phyloP scores from a whole-genome alignment of 2,113 vertebrate genomes.

The Anser cygnoides region DNA sequence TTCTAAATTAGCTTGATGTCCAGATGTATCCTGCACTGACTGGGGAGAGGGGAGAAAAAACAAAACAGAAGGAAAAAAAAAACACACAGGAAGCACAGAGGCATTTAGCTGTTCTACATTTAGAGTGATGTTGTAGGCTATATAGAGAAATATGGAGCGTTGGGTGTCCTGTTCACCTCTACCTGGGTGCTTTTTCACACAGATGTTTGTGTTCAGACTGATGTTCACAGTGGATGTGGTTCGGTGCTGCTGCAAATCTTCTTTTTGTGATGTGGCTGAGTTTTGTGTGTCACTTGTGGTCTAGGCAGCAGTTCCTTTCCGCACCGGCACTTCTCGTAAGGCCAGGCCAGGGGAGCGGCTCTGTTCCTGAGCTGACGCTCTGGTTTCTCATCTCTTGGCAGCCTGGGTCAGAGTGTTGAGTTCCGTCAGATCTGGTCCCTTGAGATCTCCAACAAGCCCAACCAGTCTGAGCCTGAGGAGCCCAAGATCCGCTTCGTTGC shows the following conservation, averaged over 20 bases:
- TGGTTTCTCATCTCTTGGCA: slow-evolving; percentile 61
- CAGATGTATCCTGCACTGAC: background rate
- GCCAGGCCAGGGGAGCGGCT: background rate
- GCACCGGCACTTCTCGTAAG: accelerated
- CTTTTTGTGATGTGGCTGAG: background rate
- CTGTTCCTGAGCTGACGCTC: background rate
- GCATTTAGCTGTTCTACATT: background rate
- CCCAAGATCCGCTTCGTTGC: slow-evolving; percentile 94
- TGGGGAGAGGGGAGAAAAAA: background rate
- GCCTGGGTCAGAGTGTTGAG: slow-evolving; percentile 92
- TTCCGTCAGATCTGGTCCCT: slow-evolving; percentile 91
- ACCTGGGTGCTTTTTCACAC: background rate
- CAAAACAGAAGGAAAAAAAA: background rate
- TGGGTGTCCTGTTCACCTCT: background rate
- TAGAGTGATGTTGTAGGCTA: accelerated
- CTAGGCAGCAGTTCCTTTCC: background rate
- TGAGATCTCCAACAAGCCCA: slow-evolving; percentile 94
- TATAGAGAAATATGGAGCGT: accelerated
- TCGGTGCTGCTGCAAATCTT: background rate
- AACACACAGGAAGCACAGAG: background rate
- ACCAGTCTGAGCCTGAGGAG: slow-evolving; percentile 84
- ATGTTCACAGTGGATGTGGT: background rate
- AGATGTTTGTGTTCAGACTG: background rate
- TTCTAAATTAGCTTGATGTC: background rate
- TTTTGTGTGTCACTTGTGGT: background rate